Base-by-base conservation (phyloP, 2,113 vertebrate species). In the Acrocephalus arundinaceus region DNA sequence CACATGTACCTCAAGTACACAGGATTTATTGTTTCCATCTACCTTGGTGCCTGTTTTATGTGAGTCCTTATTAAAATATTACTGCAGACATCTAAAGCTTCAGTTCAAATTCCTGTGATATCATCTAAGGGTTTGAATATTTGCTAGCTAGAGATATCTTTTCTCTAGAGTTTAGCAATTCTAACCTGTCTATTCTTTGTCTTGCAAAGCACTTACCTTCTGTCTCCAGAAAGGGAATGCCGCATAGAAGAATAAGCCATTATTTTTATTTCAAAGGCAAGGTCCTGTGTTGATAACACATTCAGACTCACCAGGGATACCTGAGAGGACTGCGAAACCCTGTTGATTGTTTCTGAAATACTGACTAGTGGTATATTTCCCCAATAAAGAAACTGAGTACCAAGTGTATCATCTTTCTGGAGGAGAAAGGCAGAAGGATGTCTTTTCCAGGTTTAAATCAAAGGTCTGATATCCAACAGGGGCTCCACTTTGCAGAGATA, bases 31-130 rank as follows among this genome's bases (percentile, higher is more conserved):
- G 54, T 52, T 94, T 84, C 63, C 61, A 82, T 91, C 45, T 68
- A 35, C 31, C 39, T 58, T 22, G 0, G 12, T 76, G 16, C 9
- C 11, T 25, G 28, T 35, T 94, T 89, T 76, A 65, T 73, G 49
- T 16, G 41, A 91, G 20, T 48, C 11, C 28, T 46, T 89, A 93
- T 76, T 85, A 91, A 94, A 91, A 87, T 95, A 85, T 85, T 92
- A 68, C 54, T 31, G 7, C n/a, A 85, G 75, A 54, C 4, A 55
- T 24, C 31, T 67, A 72, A 87, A 72, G 2, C 30, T 54, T 76
- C 45, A 41, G 27, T 52, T 15, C 37, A 87, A 52, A 61, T 49
- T 87, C 37, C n/a, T 73, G 20, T 79, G 62, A 58, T n/a, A 23
- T 54, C 28, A 24, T 30, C 41, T n/a, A 39, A 25, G 10, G 10